Percentiles rank a stretch among this genome's conserved stretches.
These are phyloP conservation scores for Frankliniella fusca DNA, from an alignment of 2,888 invertebrate genomes.

Conservation along the genomic window DNA sequence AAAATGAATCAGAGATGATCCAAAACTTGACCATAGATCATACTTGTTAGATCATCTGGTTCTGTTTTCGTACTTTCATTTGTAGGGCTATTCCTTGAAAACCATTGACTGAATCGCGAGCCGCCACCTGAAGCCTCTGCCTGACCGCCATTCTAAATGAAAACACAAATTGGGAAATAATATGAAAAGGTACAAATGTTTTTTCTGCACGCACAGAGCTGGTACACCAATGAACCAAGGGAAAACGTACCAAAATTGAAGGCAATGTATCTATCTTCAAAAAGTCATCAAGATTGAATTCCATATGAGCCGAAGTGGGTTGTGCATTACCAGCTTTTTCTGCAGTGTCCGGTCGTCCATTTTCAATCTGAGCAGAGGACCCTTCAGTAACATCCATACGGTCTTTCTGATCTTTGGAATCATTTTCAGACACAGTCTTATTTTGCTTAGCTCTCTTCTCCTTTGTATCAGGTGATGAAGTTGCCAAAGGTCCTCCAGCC, in stretches of 20 bases:
- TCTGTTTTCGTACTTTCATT: conserved; percentile 53
- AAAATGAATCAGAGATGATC: neutral
- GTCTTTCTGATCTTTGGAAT: conserved; percentile 5
- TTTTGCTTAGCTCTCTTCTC: neutral
- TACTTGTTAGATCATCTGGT: conserved; percentile 58
- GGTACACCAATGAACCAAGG: neutral
- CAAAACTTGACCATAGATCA: conserved; percentile 56
- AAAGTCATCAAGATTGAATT: conserved; percentile 81
- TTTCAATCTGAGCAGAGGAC: neutral
- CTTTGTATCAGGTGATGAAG: conserved; percentile 22
- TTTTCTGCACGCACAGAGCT: neutral
- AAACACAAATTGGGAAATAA: conserved; percentile 34
- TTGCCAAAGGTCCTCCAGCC: conserved; percentile 26
- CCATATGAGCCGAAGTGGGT: conserved; percentile 38
- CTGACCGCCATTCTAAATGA: conserved; percentile 60
- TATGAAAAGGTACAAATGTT: neutral
- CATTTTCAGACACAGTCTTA: neutral
- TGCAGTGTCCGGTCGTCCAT: neutral
- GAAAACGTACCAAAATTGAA: conserved; percentile 59
- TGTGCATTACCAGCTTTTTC: neutral
- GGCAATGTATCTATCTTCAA: conserved; percentile 75
- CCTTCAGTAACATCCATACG: neutral
- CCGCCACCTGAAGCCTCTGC: conserved; percentile 55
- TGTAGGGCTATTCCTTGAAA: conserved; percentile 63
- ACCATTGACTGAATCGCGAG: conserved; percentile 77